Evolutionary conservation across 2,888 invertebrate species (phyloP), one percentile per base, ranked within the genome.

Genomic region (Yponomeuta sedellus): DNA sequence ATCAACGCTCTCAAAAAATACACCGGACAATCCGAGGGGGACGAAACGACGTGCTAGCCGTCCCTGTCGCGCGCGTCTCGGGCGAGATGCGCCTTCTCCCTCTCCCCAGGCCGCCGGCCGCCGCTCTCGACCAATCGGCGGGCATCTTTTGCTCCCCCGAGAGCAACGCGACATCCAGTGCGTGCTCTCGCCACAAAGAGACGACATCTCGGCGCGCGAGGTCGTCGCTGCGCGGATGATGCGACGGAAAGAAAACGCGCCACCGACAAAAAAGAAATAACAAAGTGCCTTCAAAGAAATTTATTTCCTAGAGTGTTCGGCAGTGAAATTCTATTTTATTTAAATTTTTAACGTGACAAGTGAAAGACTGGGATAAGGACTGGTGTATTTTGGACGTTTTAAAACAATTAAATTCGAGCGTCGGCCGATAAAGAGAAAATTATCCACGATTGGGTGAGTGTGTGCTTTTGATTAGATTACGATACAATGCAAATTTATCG

Each of bases 71-170:
- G 77, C 87, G 74, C 81, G 74, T 75, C 73, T 72, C 78, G 74
- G 69, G 66, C 71, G 82, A 86, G 86, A 88, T 83, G 83, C 81
- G 83, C 86, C 76, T 83, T 90, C 89, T 90, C 77, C 77, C 80
- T 88, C 85, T 79, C 83, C 80, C 86, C 82, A 82, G 79, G 80
- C 83, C 78, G 78, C 77, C 79, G 82, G 73, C 77, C 75, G 77
- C 74, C 82, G 82, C 79, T 87, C 85, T 88, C 90, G 84, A 88
- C 90, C 90, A 91, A 91, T 91, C 83, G 83, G 83, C 85, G 74
- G 82, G 84, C 88, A 88, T 90, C 88, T 90, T 84, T 79, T 89
- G 89, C 89, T 90, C 90, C 90, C 90, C 84, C 89, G 90, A 90
- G 90, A 90, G 89, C 86, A 90, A 82, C 88, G 86, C 90, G 90